Base-by-base conservation (phyloP, 2,113 vertebrate species). In the Calidris pygmaea region DNA sequence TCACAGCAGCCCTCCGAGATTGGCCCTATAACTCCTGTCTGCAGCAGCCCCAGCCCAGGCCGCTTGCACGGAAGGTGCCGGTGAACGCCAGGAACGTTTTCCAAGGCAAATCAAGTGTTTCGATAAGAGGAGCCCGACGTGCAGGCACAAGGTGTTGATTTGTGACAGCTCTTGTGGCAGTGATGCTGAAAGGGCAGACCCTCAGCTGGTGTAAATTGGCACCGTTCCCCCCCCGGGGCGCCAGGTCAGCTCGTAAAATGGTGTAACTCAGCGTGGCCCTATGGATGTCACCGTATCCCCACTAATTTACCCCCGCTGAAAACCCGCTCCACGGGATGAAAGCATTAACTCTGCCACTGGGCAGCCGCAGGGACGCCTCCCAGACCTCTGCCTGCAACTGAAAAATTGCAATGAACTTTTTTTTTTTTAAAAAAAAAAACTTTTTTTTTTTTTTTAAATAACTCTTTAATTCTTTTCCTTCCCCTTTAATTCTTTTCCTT, bases 251-350 rank as follows among this genome's bases (percentile, higher is more conserved):
- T 87, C n/a, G 5, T 34, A 70, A 77, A 60, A 4, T 14, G 21
- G 21, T 76, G 56, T 62, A 70, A 48, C 16, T 37, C 22, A 3
- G 45, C 1, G 4, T 19, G 37, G 50, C 34, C 26, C 3, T 3
- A 1, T 11, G 82, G 85, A 43, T 47, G 53, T 45, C 87, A 67
- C 16, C 0, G 0, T 39, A 39, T 43, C 60, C 60, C 37, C 30
- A 34, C 4, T 30, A 66, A 75, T 60, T 87, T 24, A 78, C 23
- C 29, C 29, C 20, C 0, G 1, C 23, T 1, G 4, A 26, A 58
- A 79, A 47, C 14, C 29, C 14, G 1, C 35, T 6, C 19, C 1
- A 0, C 0, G 2, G 59, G 52, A 2, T 7, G 60, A 59, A 80
- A 67, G 11, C 17, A 27, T 30, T 48, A 48, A 35, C 41, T 72